Percentiles rank a stretch among this genome's conserved stretches.
phyloP scores from a whole-genome alignment of 2,888 invertebrate genomes.

The Xanthia togata region DNA sequence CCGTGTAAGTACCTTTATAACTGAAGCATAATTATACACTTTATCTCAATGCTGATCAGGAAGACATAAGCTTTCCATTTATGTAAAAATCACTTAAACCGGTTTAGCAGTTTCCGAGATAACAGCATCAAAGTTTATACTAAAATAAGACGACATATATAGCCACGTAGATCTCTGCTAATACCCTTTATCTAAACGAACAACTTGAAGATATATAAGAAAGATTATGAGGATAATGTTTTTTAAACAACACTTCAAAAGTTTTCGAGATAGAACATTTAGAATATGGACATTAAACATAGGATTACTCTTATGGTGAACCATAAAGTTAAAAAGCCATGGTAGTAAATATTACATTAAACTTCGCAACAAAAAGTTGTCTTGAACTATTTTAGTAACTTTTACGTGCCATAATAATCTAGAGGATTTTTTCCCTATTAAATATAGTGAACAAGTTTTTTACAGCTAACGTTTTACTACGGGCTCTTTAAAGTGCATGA shows the following conservation, averaged over 20 bases:
- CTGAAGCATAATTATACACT: constrained; percentile 53
- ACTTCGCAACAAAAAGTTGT: constrained; percentile 62
- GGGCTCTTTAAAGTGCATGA: constrained; percentile 3
- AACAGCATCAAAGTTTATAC: constrained; percentile 42
- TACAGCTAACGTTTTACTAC: constrained; percentile 31
- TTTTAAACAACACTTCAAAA: constrained; percentile 42
- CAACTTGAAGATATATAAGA: constrained; percentile 25
- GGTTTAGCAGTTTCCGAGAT: constrained; percentile 39
- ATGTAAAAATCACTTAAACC: constrained; percentile 55
- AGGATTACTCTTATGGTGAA: constrained; percentile 69
- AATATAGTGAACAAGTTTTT: constrained; percentile 29
- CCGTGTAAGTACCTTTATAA: constrained; percentile 56
- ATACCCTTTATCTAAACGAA: constrained; percentile 15
- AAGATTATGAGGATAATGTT: constrained; percentile 34
- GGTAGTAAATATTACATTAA: constrained; percentile 70
- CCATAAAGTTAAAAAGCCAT: constrained; percentile 76
- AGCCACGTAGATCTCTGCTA: constrained; percentile 29
- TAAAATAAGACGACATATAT: constrained; percentile 26
- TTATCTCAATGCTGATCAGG: constrained; percentile 60
- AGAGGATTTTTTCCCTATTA: constrained; percentile 47
- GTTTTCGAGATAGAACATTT: constrained; percentile 46
- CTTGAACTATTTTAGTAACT: constrained; percentile 67
- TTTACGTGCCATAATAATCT: constrained; percentile 58
- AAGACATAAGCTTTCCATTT: constrained; percentile 63
- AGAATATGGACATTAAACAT: constrained; percentile 63